Evolutionary conservation across 1,140 invertebrate species (phyloP).

Genomic region (Caerostris extrusa): DNA sequence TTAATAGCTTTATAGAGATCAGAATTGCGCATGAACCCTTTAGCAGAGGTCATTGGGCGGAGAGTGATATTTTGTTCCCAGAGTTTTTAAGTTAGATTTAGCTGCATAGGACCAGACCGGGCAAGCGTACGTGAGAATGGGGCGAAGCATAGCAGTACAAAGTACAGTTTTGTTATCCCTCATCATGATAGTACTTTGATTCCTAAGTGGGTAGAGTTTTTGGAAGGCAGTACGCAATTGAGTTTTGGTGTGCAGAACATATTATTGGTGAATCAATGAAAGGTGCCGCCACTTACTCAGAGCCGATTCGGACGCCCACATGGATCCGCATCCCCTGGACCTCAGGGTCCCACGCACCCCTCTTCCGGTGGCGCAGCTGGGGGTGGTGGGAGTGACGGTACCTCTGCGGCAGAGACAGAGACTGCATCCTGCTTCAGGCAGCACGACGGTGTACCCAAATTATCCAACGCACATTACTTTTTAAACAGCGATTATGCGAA

Average conservation of each 20-base stretch:
- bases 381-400: slow-evolving; percentile 34
- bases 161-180: too few relatives aligned
- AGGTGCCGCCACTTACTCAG: slow-evolving; percentile 45
- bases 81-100: too few relatives aligned
- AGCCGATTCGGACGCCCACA: slow-evolving; percentile 35
- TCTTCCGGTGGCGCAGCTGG: slow-evolving; percentile 11
- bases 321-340: slow-evolving; percentile 29
- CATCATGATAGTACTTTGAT: too few relatives aligned
- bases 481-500: not conserved
- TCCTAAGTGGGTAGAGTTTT: too few relatives aligned
- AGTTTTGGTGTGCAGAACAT: too few relatives aligned
- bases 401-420: slow-evolving; percentile 35
- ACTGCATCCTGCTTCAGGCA: not conserved
- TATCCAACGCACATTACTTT: not conserved
- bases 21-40: too few relatives aligned
- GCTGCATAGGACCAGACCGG: too few relatives aligned
- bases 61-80: too few relatives aligned
- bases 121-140: too few relatives aligned
- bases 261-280: not conserved
- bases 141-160: too few relatives aligned
- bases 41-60: too few relatives aligned
- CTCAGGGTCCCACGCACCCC: slow-evolving; percentile 47
- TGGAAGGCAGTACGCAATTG: not conserved
- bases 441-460: not conserved
- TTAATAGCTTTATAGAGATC: too few relatives aligned